Conservation (phyloP, 2,888 invertebrate genomes). For the Eucera pruinosa region DNA sequence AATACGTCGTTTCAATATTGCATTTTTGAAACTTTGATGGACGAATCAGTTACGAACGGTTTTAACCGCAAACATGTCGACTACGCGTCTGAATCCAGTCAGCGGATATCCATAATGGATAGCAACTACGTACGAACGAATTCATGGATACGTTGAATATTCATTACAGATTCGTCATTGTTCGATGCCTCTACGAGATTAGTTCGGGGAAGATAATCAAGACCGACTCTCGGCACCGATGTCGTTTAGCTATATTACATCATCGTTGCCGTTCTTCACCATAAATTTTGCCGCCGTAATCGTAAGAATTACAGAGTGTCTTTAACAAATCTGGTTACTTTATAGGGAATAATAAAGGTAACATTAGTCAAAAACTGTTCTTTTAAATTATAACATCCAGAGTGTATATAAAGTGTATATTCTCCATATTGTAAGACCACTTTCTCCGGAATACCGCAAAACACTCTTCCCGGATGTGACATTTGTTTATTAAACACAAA, state of each 20-base stretch:
- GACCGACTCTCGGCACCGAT: constrained; percentile 51
- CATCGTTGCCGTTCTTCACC: background rate
- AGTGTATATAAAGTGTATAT: too few relatives aligned
- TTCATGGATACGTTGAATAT: constrained; percentile 78
- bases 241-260: constrained; percentile 56
- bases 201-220: constrained; percentile 63
- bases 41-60: constrained; percentile 41
- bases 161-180: constrained; percentile 75
- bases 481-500: too few relatives aligned
- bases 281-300: background rate
- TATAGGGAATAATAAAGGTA: too few relatives aligned
- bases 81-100: constrained; percentile 44
- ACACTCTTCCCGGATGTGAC: too few relatives aligned
- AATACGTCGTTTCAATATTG: background rate
- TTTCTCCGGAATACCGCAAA: too few relatives aligned
- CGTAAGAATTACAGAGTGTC: too few relatives aligned
- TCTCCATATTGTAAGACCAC: too few relatives aligned
- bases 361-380: too few relatives aligned
- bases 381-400: too few relatives aligned
- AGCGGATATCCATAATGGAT: constrained; percentile 77
- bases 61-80: constrained; percentile 50
- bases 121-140: constrained; percentile 72
- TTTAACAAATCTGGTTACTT: too few relatives aligned
- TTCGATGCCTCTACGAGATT: constrained; percentile 66
- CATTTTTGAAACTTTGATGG: constrained; percentile 11